A percentile compares a stretch with the other conserved stretches of the same genome.
These are phyloP conservation scores for Hirtodrosophila alboralis DNA, from an alignment of 2,888 invertebrate species.

Conservation along the genomic window DNA sequence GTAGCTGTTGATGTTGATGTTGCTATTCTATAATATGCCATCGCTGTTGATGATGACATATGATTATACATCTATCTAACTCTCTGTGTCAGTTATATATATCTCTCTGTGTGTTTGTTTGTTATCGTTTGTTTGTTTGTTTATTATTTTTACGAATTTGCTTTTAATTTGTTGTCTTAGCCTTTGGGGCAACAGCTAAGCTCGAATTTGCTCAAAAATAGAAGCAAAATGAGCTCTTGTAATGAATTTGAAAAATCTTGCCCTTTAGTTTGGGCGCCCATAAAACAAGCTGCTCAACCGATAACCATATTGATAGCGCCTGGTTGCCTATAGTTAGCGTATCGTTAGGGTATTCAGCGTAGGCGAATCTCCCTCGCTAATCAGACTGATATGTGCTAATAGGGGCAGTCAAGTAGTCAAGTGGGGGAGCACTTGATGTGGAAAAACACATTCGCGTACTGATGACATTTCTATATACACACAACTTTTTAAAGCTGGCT, in stretches of 20 bases:
- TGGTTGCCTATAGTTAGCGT: conserved; percentile 22
- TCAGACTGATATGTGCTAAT: conserved; percentile 62
- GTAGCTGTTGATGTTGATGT: conserved; percentile 21
- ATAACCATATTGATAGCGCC: conserved; percentile 49
- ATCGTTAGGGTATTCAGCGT: conserved; percentile 25
- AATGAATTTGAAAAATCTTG: conserved; percentile 28
- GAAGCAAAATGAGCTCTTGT: conserved; percentile 6
- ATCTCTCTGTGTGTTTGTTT: conserved; percentile 26
- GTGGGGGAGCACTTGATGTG: conserved; percentile 22
- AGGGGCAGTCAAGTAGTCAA: conserved; percentile 33
- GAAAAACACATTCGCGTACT: conserved; percentile 14
- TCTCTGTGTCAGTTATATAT: no score
- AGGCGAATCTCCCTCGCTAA: conserved; percentile 31
- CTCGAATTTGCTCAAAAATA: conserved; percentile 45
- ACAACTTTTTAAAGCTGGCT: no score
- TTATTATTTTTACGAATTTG: conserved; percentile 42
- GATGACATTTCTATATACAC: no score
- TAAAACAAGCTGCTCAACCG: conserved; percentile 42
- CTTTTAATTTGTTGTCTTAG: conserved; percentile 49
- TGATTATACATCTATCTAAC: conserved; percentile 33
- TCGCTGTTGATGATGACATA: conserved; percentile 58
- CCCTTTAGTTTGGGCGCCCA: conserved; percentile 34
- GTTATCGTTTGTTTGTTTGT: conserved; percentile 59
- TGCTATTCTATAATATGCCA: conserved; percentile 42
- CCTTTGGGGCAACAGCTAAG: conserved; percentile 21